Evolutionary conservation across 2,888 invertebrate genomes (phyloP).

Genomic region (Ormyrus thymus): DNA sequence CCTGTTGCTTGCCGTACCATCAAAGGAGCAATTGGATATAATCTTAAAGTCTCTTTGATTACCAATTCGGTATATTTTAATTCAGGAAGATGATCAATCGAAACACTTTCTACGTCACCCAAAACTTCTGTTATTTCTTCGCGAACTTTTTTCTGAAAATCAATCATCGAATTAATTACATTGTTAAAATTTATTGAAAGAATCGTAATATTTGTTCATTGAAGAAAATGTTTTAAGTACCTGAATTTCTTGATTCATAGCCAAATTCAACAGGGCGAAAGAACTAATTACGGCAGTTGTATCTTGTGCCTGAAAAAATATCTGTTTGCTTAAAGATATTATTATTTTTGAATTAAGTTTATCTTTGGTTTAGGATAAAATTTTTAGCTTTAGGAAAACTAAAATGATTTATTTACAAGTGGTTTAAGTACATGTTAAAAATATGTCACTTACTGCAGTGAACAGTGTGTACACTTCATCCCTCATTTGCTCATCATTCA

Average conservation of each 20-base stretch:
- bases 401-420: background rate
- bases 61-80: constrained; percentile 61
- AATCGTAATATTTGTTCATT: background rate
- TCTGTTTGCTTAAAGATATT: too few species aligned
- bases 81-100: constrained; percentile 53
- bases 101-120: constrained; percentile 48
- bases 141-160: constrained; percentile 58
- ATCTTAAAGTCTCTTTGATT: constrained; percentile 60
- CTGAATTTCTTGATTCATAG: constrained; percentile 59
- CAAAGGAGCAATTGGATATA: constrained; percentile 59
- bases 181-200: too few species aligned
- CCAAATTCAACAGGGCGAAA: constrained; percentile 60
- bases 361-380: too few species aligned
- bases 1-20: constrained; percentile 59
- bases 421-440: background rate
- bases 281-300: constrained; percentile 57
- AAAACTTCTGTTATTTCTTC: constrained; percentile 56
- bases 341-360: too few species aligned
- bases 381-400: background rate
- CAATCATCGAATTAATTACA: background rate
- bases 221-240: constrained; percentile 39
- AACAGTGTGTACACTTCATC: constrained; percentile 61
- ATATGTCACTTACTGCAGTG: constrained; percentile 57
- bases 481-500: constrained; percentile 50
- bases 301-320: constrained; percentile 58